Conservation (phyloP, 2,888 invertebrate genomes). For the Eupithecia subfuscata region DNA sequence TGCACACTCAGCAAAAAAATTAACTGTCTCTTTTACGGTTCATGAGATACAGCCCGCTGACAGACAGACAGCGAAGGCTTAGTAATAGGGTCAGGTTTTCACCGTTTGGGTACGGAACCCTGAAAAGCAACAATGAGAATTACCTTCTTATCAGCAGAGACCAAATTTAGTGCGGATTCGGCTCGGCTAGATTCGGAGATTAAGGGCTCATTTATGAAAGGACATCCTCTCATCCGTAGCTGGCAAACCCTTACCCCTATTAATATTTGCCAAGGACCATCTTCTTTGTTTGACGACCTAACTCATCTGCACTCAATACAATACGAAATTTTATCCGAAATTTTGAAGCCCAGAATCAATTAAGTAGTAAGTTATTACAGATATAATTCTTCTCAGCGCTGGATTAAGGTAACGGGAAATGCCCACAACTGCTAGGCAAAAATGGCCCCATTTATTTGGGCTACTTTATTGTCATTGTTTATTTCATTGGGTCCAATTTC, state of each 20-base stretch:
- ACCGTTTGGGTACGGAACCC: too few relatives aligned
- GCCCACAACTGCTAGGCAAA: constrained; percentile 18
- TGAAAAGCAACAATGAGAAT: not conserved
- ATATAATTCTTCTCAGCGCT: constrained; percentile 5
- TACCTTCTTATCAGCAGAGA: constrained; percentile 7
- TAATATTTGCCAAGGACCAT: constrained; percentile 30
- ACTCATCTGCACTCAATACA: constrained; percentile 16
- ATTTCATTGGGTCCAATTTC: constrained; percentile 11
- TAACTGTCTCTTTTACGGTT: too few relatives aligned
- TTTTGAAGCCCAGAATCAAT: constrained; percentile 15
- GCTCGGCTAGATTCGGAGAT: too few relatives aligned
- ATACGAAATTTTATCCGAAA: constrained; percentile 10
- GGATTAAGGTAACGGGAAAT: constrained; percentile 11
- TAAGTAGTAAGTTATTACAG: not conserved
- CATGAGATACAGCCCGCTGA: too few relatives aligned
- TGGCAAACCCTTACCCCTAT: constrained; percentile 20
- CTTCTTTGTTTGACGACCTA: constrained; percentile 20
- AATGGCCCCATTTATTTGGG: constrained; percentile 17
- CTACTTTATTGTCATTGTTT: constrained; percentile 13
- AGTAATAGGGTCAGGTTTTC: too few relatives aligned
- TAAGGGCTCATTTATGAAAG: constrained; percentile 17
- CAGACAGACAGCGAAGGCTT: too few relatives aligned
- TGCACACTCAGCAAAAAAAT: too few relatives aligned
- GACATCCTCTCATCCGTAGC: constrained; percentile 12
- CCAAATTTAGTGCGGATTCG: constrained; percentile 13